Percentiles rank a stretch among this genome's conserved stretches.
Evolutionary conservation across 2,113 vertebrate genomes (phyloP).

Genomic region (Phaethornis superciliosus): DNA sequence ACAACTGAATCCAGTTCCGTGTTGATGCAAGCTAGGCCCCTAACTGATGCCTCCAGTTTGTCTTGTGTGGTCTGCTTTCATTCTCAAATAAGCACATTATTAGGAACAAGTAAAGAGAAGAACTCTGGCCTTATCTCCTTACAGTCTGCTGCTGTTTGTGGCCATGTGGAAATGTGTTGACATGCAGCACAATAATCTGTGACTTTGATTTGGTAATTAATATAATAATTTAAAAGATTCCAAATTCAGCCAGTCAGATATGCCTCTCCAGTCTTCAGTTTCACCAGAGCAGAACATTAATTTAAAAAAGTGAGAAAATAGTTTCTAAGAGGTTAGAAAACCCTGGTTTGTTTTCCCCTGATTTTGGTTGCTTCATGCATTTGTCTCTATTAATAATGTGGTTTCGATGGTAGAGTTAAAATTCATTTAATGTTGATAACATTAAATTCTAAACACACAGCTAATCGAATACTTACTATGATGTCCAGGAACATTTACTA

Average conservation of each 20-base stretch:
- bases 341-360: fast-evolving
- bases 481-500: not conserved
- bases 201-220: not conserved
- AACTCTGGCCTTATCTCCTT: not conserved
- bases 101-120: not conserved
- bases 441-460: not conserved
- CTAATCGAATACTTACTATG: not conserved
- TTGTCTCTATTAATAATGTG: not conserved
- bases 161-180: not conserved
- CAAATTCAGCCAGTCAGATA: not conserved
- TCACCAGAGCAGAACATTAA: not conserved
- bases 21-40: not conserved
- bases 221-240: not conserved
- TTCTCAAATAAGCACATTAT: not conserved
- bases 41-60: not conserved
- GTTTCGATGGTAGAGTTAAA: not conserved
- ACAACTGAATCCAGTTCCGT: fast-evolving
- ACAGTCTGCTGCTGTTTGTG: not conserved
- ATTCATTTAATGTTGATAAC: not conserved
- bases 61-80: not conserved
- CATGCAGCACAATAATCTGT: not conserved
- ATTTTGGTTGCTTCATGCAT: not conserved
- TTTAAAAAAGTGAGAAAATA: conserved; percentile 11
- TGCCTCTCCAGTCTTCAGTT: fast-evolving
- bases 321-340: not conserved